Evolutionary conservation across 2,797 vertebrate genomes (phyloP).

Genomic region (Brotula barbata): DNA sequence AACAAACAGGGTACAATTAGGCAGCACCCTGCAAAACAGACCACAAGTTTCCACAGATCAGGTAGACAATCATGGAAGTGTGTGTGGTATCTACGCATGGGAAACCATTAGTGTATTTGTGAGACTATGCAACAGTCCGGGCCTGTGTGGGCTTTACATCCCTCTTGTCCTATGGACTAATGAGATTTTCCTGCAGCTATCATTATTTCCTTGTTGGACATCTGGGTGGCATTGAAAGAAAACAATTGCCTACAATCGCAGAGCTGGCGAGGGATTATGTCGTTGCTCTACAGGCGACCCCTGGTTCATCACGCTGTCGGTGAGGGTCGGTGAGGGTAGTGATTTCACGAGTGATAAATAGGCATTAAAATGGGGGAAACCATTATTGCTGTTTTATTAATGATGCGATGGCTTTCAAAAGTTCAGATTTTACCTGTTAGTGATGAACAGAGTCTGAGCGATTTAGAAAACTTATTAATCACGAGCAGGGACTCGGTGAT

Average conservation of each 20-base stretch:
- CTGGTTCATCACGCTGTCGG: no score
- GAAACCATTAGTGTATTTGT: slow-evolving; percentile 4
- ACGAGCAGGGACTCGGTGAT: no score
- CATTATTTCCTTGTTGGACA: slow-evolving; percentile 33
- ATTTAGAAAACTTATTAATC: no score
- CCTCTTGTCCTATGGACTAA: slow-evolving; percentile 3
- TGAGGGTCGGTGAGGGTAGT: background rate
- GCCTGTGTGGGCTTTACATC: slow-evolving; percentile 7
- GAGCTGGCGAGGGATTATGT: background rate
- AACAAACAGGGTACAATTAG: background rate
- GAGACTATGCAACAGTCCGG: background rate
- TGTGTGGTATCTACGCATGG: background rate
- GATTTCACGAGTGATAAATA: no score
- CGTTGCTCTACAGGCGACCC: background rate
- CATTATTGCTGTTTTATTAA: no score
- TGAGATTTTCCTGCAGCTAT: slow-evolving; percentile 23
- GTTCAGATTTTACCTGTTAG: no score
- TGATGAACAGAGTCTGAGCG: no score
- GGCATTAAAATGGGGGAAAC: no score
- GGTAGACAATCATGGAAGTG: background rate
- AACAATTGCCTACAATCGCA: background rate
- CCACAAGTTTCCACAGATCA: background rate
- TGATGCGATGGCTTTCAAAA: no score
- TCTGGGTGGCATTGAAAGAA: slow-evolving; percentile 15
- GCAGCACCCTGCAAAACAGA: background rate